Percentiles rank a stretch among this genome's conserved stretches.
Evolutionary conservation across 1,140 invertebrate genomes (phyloP).

Genomic region (Drosophila teissieri): DNA sequence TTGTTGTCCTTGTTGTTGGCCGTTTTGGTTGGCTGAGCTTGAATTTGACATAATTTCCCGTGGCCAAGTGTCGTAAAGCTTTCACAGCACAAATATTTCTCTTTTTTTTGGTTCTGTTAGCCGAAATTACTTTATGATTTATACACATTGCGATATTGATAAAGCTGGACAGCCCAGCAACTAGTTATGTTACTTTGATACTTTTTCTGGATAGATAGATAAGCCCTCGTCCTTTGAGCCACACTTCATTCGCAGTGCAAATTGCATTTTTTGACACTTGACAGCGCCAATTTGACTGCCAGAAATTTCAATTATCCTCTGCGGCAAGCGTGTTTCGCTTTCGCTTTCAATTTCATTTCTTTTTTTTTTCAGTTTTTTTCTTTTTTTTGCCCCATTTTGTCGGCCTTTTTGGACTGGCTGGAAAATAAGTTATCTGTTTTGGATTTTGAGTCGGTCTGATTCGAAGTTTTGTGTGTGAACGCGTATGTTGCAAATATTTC

Average conservation of each 20-base stretch:
- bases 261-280: constrained; percentile 65
- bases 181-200: constrained; percentile 4
- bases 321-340: constrained; percentile 11
- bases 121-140: constrained; percentile 63
- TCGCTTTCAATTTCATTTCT: constrained; percentile 7
- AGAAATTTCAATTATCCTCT: constrained; percentile 66
- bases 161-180: not conserved
- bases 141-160: constrained; percentile 56
- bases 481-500: constrained; percentile 26
- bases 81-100: constrained; percentile 35
- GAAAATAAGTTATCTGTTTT: constrained; percentile 54
- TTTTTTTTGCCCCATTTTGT: not conserved
- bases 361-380: not conserved
- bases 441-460: constrained; percentile 46
- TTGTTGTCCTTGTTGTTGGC: constrained; percentile 56
- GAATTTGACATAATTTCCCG: constrained; percentile 55
- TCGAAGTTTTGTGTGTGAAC: constrained; percentile 27
- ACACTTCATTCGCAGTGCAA: constrained; percentile 30
- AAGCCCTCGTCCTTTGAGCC: constrained; percentile 34
- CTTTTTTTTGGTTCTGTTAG: constrained; percentile 18
- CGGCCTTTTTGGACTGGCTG: constrained; percentile 4
- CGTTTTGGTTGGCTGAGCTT: constrained; percentile 51
- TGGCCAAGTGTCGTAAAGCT: constrained; percentile 63
- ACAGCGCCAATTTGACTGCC: constrained; percentile 65
- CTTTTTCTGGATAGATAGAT: constrained; percentile 22